Evolutionary conservation across 2,888 invertebrate species (phyloP), one percentile per base, ranked within the genome.

Genomic region (Oxytorus armatus): DNA sequence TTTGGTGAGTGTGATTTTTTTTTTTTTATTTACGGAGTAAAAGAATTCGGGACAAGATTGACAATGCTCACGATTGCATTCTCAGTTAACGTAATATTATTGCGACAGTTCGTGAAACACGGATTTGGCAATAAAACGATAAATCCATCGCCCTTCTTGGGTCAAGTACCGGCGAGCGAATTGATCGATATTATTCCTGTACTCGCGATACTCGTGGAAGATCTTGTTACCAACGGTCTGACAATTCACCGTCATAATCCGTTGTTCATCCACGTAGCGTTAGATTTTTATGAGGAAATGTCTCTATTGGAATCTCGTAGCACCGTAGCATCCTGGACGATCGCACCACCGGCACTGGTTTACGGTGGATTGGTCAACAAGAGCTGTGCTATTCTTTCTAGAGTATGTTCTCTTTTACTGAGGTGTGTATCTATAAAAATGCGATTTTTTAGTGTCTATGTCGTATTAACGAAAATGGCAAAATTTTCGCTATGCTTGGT

Each of bases 241-340:
- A 87, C 87, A 25, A 82, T 85, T 39, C 89, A 91, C 53, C 66
- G 74, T 3, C 84, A 87, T 7, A 49, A 88, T 77, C 18, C 74
- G 14, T 18, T 83, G 8, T 70, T 91, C 29, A 82, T 91, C 11
- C 84, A 85, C 21, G 88, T 88, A 74, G 85, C 87, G 23, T 77
- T 92, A 4, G 81, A 83, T 36, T 91, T 90, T 77, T 92, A 92
- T 66, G 90, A 91, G 73, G 76, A 87, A 84, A 77, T 87, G 29
- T 82, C 77, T 68, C 61, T 51, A 33, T 79, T 90, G n/a, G 87
- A 89, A 77, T 77, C 29, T 14, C 81, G 53, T 3, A 86, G 84
- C 66, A 63, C 70, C n/a, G 18, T 88, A 14, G 63, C 73, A n/a
- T 81, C 84, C n/a, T 86, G 87, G 81, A 89, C 89, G 18, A 51